phyloP scores from a whole-genome alignment of 1,140 invertebrate species.

The Aethina tumida region DNA sequence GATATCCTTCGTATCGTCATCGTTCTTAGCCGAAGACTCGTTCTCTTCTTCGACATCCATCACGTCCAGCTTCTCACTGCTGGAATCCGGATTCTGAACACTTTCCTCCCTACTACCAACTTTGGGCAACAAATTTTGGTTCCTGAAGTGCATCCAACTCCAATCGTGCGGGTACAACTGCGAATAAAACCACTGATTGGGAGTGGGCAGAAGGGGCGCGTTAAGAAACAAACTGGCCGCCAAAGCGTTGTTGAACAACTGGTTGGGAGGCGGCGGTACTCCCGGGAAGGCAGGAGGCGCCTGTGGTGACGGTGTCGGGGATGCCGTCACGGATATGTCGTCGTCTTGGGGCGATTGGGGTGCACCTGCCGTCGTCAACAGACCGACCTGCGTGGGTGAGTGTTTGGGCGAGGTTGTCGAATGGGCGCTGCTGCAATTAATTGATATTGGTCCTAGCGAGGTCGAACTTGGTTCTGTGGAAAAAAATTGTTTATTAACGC shows the following conservation, averaged over 20 bases:
- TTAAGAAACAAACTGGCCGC: slow-evolving; percentile 61
- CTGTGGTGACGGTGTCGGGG: slow-evolving; percentile 43
- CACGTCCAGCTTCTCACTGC: slow-evolving; percentile 26
- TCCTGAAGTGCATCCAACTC: slow-evolving; percentile 47
- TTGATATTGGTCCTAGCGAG: slow-evolving; percentile 33
- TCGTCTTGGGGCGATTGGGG: slow-evolving; percentile 42
- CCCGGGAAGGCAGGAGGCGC: slow-evolving; percentile 37
- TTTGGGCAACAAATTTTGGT: slow-evolving; percentile 35
- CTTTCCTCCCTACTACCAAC: slow-evolving; percentile 37
- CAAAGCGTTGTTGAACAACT: slow-evolving; percentile 53
- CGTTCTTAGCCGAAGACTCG: slow-evolving; percentile 11
- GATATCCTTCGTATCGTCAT: slow-evolving; percentile 9
- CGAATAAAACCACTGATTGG: slow-evolving; percentile 62
- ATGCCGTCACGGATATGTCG: slow-evolving; percentile 59
- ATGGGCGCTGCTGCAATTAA: slow-evolving; percentile 36
- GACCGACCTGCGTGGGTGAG: slow-evolving; percentile 34
- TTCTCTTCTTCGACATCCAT: slow-evolving; percentile 23
- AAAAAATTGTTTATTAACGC: slow-evolving; percentile 1
- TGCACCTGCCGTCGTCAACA: slow-evolving; percentile 39
- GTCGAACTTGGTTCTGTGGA: slow-evolving; percentile 31
- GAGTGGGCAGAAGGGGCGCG: slow-evolving; percentile 56
- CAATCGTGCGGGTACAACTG: slow-evolving; percentile 55
- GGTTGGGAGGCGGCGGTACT: slow-evolving; percentile 34
- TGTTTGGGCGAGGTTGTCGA: slow-evolving; percentile 55
- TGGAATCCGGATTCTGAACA: slow-evolving; percentile 33